Evolutionary conservation across 2,888 invertebrate genomes (phyloP), one percentile per base, ranked within the genome.

Genomic region (Xanthia togata): DNA sequence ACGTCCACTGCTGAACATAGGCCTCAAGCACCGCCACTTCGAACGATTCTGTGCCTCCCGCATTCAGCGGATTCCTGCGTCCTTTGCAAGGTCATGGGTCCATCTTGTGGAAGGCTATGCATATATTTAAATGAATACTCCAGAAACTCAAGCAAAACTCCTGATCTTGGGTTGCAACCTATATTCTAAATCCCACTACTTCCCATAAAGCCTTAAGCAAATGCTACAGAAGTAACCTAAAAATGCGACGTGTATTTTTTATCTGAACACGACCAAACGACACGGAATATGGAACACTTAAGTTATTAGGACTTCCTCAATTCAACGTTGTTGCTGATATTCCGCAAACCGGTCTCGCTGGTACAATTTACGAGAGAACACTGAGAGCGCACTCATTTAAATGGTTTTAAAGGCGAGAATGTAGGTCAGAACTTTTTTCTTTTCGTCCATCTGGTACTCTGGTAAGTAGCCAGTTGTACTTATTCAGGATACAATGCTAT

Each of bases 221-320:
- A 63, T 26, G 50, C 59, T 12, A 6, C 26, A 60, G 9, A 78
- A 12, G 59, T 86, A 81, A 85, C 78, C 74, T 85, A 85, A 89
- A 84, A 84, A 77, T 76, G 50, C 78, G 65, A 71, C 47, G 68
- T 73, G 80, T 88, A 80, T 85, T 83, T 86, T 38, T 82, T 87
- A 83, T 82, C 71, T 76, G 77, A 85, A 82, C 81, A 73, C 85
- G 85, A 77, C 84, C 85, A 87, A 88, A 85, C 81, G 79, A 83
- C 77, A 84, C 81, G 71, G 86, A 89, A 90, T 90, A 90, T 91
- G 84, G 89, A 90, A 87, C 90, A 84, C 82, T 88, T 88, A 89
- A 88, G 89, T 93, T 93, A 92, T 92, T 91, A 92, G 91, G 88
- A 91, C 91, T 94, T 94, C 93, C 94, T 93, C 92, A 93, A 93